phyloP scores from a whole-genome alignment of 2,888 invertebrate species.

The Tuta absoluta region DNA sequence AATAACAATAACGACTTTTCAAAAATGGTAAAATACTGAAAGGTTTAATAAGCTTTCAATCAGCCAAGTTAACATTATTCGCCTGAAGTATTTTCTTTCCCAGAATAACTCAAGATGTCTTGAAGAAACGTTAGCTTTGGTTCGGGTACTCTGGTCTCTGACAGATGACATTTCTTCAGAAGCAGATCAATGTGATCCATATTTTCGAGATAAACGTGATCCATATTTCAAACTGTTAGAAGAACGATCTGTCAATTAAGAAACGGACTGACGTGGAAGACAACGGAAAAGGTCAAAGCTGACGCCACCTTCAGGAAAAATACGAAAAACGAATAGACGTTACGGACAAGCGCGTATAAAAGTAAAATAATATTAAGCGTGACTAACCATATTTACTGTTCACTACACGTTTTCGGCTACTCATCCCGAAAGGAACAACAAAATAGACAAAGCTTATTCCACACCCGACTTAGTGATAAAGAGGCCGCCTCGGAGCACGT shows the following conservation, averaged over 20 bases:
- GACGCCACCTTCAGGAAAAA: neutral
- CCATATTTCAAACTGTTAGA: constrained; percentile 4
- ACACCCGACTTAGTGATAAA: constrained; percentile 64
- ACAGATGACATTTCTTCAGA: neutral
- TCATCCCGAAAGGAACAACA: constrained; percentile 28
- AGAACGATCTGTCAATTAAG: constrained; percentile 1
- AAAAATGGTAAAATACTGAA: no score
- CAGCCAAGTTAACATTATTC: neutral
- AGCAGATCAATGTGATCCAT: neutral
- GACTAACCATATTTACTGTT: constrained; percentile 23
- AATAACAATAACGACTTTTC: no score
- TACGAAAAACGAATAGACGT: constrained; percentile 5
- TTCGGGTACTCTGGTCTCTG: neutral
- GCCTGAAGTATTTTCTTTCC: neutral
- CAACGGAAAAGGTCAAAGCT: constrained; percentile 14
- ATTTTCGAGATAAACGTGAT: neutral
- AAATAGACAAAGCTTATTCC: constrained; percentile 30
- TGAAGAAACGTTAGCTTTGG: neutral
- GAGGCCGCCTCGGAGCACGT: constrained; percentile 65
- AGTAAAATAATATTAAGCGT: neutral
- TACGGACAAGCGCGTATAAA: neutral
- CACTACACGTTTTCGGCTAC: constrained; percentile 22
- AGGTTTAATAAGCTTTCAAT: neutral
- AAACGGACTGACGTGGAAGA: neutral
- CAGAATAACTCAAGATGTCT: neutral